A percentile compares a stretch with the other conserved stretches of the same genome.
phyloP scores from a whole-genome alignment of 2,113 vertebrate species.

The Gadus macrocephalus region DNA sequence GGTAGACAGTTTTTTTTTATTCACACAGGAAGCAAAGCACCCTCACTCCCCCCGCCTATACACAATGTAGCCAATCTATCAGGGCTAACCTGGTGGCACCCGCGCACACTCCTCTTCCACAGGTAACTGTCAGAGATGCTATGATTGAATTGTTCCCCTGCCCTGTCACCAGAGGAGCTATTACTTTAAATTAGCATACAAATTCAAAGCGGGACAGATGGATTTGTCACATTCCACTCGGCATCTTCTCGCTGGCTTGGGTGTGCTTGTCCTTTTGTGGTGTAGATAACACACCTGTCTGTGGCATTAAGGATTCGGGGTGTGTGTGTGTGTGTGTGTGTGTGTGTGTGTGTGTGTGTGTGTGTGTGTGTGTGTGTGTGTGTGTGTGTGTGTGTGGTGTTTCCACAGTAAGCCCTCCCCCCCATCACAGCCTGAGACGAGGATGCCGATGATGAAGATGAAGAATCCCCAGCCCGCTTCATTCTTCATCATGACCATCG shows the following conservation, averaged over 20 bases:
- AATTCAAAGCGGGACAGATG: slow-evolving; percentile 82
- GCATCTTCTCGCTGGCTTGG: slow-evolving; percentile 76
- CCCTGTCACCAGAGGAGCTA: slow-evolving; percentile 78
- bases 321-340: too few species aligned
- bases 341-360: too few species aligned
- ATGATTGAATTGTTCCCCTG: slow-evolving; percentile 80
- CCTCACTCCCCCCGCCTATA: slow-evolving; percentile 42
- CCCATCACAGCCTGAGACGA: slow-evolving; percentile 56
- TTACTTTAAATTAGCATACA: slow-evolving; percentile 85
- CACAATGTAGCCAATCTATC: slow-evolving; percentile 64
- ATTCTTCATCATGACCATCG: slow-evolving; percentile 5
- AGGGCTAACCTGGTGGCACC: slow-evolving; percentile 57
- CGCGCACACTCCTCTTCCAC: slow-evolving; percentile 61
- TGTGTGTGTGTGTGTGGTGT: slow-evolving; percentile 42
- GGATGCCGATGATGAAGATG: slow-evolving; percentile 60
- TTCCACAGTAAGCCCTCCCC: slow-evolving; percentile 60
- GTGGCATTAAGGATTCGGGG: slow-evolving; percentile 27
- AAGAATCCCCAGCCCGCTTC: slow-evolving; percentile 46
- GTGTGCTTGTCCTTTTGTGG: slow-evolving; percentile 67
- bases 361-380: too few species aligned
- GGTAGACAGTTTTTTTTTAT: slow-evolving; percentile 64
- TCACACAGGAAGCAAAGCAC: slow-evolving; percentile 55
- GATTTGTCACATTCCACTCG: slow-evolving; percentile 80
- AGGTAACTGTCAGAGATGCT: slow-evolving; percentile 73
- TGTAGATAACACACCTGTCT: slow-evolving; percentile 80